Conservation (phyloP, 2,113 vertebrate species). For the Setophaga kirtlandii region DNA sequence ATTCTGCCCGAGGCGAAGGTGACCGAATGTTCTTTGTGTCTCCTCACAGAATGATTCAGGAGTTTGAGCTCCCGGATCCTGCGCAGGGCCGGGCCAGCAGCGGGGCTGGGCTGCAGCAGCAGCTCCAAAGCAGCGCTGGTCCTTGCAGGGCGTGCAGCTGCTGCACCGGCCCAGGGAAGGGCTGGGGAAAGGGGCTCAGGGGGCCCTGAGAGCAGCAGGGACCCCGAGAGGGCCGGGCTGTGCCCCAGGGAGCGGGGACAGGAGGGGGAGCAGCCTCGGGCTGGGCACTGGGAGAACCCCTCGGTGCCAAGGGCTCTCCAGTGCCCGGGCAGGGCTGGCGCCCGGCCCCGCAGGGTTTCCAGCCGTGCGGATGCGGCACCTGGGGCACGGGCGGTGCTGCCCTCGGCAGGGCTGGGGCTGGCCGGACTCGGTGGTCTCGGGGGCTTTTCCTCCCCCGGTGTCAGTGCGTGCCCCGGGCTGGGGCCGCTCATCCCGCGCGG, state of each 20-base stretch:
- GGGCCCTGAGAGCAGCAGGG: not conserved
- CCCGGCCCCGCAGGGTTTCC: rapidly evolving
- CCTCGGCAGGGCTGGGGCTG: not conserved
- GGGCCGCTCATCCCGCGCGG: too few species aligned
- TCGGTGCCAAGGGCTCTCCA: rapidly evolving
- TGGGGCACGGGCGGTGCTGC: not conserved
- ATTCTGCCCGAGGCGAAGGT: too few species aligned
- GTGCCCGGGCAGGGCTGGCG: too few species aligned
- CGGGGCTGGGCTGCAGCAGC: rapidly evolving
- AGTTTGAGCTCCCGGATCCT: rapidly evolving
- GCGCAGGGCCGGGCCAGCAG: not conserved
- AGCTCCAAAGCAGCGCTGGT: rapidly evolving
- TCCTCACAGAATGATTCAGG: too few species aligned
- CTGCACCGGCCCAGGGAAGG: not conserved
- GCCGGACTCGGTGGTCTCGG: not conserved
- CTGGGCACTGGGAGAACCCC: rapidly evolving
- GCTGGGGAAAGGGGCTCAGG: not conserved
- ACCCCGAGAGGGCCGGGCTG: not conserved
- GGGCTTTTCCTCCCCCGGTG: not conserved
- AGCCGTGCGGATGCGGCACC: not conserved
- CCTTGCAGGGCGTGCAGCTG: not conserved
- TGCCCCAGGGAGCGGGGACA: not conserved
- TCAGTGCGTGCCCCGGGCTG: not conserved
- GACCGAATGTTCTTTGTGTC: too few species aligned
- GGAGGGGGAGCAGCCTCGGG: not conserved